Evolutionary conservation across 2,797 vertebrate genomes (phyloP).

Genomic region (Adrianichthys oophorus): DNA sequence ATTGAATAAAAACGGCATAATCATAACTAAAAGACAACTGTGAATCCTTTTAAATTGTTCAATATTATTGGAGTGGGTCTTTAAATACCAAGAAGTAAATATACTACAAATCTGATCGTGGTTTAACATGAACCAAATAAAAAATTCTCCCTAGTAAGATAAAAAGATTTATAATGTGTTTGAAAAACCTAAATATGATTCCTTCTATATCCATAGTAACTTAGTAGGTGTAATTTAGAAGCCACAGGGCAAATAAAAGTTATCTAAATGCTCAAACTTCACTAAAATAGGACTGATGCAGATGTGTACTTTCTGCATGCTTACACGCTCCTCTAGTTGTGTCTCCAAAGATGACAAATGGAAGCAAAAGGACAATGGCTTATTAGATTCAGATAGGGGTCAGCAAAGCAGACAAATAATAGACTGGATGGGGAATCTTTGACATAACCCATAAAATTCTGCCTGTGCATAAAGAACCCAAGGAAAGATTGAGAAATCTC

Average conservation of each 20-base stretch:
- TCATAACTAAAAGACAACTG: no score
- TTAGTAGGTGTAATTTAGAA: constrained; percentile 61
- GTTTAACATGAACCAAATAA: constrained; percentile 19
- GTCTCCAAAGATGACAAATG: constrained; percentile 16
- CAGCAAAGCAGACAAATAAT: no score
- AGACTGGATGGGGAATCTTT: no score
- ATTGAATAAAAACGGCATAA: no score
- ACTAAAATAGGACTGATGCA: constrained; percentile 49
- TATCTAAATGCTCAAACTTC: constrained; percentile 59
- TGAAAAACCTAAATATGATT: constrained; percentile 51
- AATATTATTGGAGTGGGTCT: no score
- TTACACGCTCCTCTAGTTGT: constrained; percentile 14
- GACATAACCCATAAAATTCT: no score
- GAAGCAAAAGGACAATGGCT: no score
- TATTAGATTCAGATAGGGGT: no score
- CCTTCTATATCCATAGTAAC: constrained; percentile 60
- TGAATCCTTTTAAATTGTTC: no score
- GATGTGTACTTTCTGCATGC: constrained; percentile 17
- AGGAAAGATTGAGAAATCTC: no score
- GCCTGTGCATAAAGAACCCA: no score
- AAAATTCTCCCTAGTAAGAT: constrained; percentile 47
- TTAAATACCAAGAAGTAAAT: no score
- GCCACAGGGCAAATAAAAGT: constrained; percentile 46
- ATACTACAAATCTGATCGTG: constrained; percentile 4
- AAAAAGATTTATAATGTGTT: constrained; percentile 48